Conservation (phyloP, 2,113 vertebrate genomes). For the Loxodonta africana region DNA sequence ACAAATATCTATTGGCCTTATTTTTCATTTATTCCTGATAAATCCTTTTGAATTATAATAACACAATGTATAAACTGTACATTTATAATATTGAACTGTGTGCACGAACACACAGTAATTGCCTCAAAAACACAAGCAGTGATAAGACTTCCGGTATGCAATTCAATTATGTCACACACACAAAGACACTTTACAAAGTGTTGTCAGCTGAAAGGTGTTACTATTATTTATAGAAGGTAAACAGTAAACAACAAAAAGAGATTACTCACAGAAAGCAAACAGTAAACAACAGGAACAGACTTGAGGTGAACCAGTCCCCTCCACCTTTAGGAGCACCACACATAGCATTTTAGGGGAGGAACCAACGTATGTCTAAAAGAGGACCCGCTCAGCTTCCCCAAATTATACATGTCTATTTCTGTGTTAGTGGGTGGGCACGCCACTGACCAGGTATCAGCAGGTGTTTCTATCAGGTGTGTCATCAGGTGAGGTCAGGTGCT, state of each 20-base stretch:
- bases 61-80: background rate
- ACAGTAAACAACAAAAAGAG: background rate
- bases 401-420: no score
- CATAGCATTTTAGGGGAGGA: no score
- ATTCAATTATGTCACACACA: background rate
- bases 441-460: no score
- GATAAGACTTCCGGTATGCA: background rate
- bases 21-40: background rate
- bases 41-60: constrained; percentile 2
- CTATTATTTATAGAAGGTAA: background rate
- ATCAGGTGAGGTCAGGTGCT: no score
- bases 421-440: no score
- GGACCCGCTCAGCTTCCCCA: no score
- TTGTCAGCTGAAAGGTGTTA: background rate
- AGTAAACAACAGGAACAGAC: no score
- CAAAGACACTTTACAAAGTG: background rate
- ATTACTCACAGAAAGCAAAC: background rate
- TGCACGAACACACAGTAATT: background rate
- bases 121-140: background rate
- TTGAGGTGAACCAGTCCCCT: no score
- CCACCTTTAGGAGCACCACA: no score
- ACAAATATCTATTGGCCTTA: background rate
- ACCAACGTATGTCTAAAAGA: no score
- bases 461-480: no score
- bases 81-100: background rate